These are phyloP conservation scores for Hylomyscus alleni DNA, from an alignment of 2,797 vertebrate genomes.

Conservation along the genomic window DNA sequence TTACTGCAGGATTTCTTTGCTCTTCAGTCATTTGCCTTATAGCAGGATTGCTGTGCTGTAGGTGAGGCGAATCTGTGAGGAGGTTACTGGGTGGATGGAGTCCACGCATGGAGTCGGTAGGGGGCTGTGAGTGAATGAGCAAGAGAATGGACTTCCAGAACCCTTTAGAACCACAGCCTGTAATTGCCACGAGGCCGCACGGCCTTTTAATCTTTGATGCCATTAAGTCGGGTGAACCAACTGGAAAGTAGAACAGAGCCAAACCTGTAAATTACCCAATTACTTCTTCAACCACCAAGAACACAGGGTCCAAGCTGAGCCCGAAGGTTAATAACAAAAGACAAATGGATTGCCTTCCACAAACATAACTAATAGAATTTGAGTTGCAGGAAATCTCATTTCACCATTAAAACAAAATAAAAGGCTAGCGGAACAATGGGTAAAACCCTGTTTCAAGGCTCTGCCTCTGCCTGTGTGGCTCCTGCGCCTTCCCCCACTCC, in stretches of 20 bases:
- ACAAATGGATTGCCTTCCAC: constrained; percentile 60
- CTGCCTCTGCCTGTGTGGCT: neutral
- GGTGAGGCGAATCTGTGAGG: neutral
- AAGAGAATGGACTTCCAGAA: neutral
- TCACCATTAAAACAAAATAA: constrained; percentile 68
- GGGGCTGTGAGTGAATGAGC: neutral
- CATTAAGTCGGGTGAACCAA: neutral
- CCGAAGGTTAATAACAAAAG: constrained; percentile 72
- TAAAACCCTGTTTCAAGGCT: constrained; percentile 31
- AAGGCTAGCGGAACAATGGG: neutral
- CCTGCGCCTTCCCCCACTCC: accelerated
- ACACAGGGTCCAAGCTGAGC: constrained; percentile 26
- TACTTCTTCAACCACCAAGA: constrained; percentile 54
- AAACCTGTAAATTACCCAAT: constrained; percentile 65
- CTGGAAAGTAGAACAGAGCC: constrained; percentile 60
- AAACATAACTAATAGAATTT: constrained; percentile 75
- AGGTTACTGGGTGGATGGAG: neutral
- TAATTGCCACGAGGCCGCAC: neutral
- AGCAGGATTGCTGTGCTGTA: neutral
- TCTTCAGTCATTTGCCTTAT: neutral
- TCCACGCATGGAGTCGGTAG: no score
- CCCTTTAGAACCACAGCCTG: neutral
- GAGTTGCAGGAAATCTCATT: constrained; percentile 79
- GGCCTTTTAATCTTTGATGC: constrained; percentile 42
- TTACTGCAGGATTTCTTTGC: neutral